Evolutionary conservation across 2,888 invertebrate genomes (phyloP), one percentile per base, ranked within the genome.

Genomic region (Folsomia candida): DNA sequence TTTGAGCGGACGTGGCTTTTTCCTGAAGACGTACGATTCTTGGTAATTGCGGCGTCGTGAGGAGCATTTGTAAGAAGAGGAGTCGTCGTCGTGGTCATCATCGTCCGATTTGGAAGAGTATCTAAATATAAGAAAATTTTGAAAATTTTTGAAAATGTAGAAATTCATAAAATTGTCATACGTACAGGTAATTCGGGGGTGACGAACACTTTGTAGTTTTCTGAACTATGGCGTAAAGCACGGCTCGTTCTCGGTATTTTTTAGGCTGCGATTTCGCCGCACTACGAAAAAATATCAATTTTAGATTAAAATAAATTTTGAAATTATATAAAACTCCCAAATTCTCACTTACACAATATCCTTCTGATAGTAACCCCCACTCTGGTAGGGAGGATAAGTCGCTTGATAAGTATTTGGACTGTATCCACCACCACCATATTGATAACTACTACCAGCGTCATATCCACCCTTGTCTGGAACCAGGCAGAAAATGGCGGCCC

Each of bases 401-500:
- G 24, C 22, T 26, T 65, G 59, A 26, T 65, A 61, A n/a, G 25
- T 51, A 9, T n/a, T 27, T 20, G 29, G 65, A 14, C 4, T 29
- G 11, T 22, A 51, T n/a, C 6, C 6, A 47, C n/a, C n/a, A n/a
- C n/a, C n/a, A n/a, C n/a, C n/a, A n/a, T n/a, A n/a, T 11, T 25
- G 9, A 14, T 58, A 67, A 58, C 27, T 47, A 25, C 22, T 0
- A 14, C 62, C 62, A 2, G 29, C 6, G 28, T 62, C 62, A 25
- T 62, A 62, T 6, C 62, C 29, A 26, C 9, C 26, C 11, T 72
- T 59, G 25, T 79, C 79, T 3, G 71, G 69, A 58, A 79, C 76
- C 9, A 76, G n/a, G 59, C 79, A 79, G 68, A 76, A 72, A 60
- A 79, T 71, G 2, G 76, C 77, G 29, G 78, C 74, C 51, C 79